Evolutionary conservation across 2,888 invertebrate species (phyloP).

Genomic region (Drosophila koepferae): DNA sequence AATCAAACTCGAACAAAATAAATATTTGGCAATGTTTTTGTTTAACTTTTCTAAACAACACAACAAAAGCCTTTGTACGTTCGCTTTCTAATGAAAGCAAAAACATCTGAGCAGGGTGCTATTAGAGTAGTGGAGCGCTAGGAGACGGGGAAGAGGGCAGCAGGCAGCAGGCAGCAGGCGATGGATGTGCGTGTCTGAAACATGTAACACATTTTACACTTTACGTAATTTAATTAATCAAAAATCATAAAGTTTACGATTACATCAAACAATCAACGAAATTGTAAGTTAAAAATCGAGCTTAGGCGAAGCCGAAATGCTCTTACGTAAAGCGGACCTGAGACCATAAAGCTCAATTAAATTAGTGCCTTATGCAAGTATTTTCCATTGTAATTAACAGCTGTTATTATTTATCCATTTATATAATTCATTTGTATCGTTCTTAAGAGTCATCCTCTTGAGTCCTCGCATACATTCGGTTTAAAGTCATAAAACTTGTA

Average conservation of each 20-base stretch:
- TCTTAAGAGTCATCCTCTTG: not conserved
- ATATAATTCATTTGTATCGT: not conserved
- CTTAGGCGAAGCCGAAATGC: constrained; percentile 34
- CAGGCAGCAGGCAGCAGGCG: constrained; percentile 11
- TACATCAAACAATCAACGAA: constrained; percentile 51
- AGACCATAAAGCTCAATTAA: not conserved
- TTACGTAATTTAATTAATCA: constrained; percentile 75
- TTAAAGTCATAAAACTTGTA: not conserved
- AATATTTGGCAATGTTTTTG: constrained; percentile 46
- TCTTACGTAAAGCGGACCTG: constrained; percentile 12
- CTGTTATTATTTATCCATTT: not conserved
- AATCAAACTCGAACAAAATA: constrained; percentile 16
- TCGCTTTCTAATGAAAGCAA: constrained; percentile 75
- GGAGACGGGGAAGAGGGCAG: not conserved
- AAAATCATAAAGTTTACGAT: constrained; percentile 62
- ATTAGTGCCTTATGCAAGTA: not conserved
- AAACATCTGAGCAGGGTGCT: constrained; percentile 29
- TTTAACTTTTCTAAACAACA: constrained; percentile 35
- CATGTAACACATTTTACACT: constrained; percentile 62
- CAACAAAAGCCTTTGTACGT: constrained; percentile 50
- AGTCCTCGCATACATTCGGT: too few species aligned
- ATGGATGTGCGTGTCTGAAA: constrained; percentile 57
- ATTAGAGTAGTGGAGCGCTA: constrained; percentile 4
- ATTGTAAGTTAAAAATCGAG: constrained; percentile 6
- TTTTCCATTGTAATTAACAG: not conserved